Evolutionary conservation across 2,888 invertebrate genomes (phyloP), one percentile per base, ranked within the genome.

Genomic region (Polydrusus cervinus): DNA sequence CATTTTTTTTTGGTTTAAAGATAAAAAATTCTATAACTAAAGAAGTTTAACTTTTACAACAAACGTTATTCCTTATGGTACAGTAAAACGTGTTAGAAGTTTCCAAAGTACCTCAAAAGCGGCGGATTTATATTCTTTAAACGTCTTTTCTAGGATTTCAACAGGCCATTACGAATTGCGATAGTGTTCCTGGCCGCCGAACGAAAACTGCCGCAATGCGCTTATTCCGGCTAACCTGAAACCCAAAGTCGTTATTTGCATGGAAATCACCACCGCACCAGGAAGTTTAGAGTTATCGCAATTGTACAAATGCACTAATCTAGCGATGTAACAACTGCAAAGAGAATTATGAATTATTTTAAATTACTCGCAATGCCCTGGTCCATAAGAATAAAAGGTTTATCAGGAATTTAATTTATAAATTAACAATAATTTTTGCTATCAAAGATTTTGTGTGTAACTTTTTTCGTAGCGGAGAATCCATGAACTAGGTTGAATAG

Each of bases 201-300:
- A 55, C 57, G 69, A 57, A 79, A 81, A 81, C 80, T 80, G 78
- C 80, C 81, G 82, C 82, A 82, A 53, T 82, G 82, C 82, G 82
- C 81, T 82, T 80, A 79, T 81, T 79, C 80, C 66, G 74, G 79
- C 60, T 79, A 80, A 80, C 80, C 80, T 79, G 78, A 77, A 62
- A 60, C 73, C 62, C 68, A 55, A 18, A 64, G 73, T 79, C 79
- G 71, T 80, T 34, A 82, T 81, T 81, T 81, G 79, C 80, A 82
- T 80, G 76, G 69, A 75, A 72, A 47, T 47, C 47, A 75, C 73
- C 65, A 75, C 75, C 38, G 57, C 57, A 18, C 57, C 18, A 16
- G 57, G 57, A 38, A 61, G 30, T 53, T 38, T 55, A 66, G 11
- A 66, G 34, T 66, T 40, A 38, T 43, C 3, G 55, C 25, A 57